These are phyloP conservation scores for Melieria crassipennis DNA, from an alignment of 2,888 invertebrate species.

Conservation along the genomic window DNA sequence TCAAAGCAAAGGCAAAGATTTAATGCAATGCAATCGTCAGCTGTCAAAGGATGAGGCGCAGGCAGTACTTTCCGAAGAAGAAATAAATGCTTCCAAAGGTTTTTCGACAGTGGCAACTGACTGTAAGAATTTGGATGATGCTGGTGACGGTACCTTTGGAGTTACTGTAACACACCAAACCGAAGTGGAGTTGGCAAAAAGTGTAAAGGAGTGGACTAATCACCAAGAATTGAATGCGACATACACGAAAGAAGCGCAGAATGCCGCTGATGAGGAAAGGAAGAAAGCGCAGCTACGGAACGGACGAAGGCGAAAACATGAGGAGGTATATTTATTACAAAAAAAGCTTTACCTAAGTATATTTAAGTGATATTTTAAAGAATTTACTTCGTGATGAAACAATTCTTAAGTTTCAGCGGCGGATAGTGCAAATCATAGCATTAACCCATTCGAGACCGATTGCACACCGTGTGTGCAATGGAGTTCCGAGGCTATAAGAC, in stretches of 20 bases:
- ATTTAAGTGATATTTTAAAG: too few species aligned
- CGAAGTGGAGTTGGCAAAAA: conserved; percentile 43
- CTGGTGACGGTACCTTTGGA: not conserved
- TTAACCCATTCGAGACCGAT: too few species aligned
- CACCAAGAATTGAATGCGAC: conserved; percentile 51
- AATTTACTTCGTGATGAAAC: too few species aligned
- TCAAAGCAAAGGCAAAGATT: conserved; percentile 6
- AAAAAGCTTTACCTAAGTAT: too few species aligned
- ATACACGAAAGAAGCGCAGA: conserved; percentile 30
- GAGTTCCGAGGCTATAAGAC: too few species aligned
- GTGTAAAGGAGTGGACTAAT: conserved; percentile 54
- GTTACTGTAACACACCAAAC: not conserved
- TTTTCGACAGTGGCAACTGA: not conserved
- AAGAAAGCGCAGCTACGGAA: not conserved
- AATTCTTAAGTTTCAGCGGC: too few species aligned
- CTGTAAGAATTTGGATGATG: not conserved
- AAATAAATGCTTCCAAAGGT: conserved; percentile 20
- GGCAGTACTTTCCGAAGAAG: conserved; percentile 13
- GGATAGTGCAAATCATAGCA: too few species aligned
- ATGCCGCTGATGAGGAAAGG: not conserved
- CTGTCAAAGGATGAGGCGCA: conserved; percentile 35
- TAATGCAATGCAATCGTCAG: conserved; percentile 12
- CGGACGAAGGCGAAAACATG: not conserved
- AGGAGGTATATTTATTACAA: not conserved
- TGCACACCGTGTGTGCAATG: too few species aligned